Conservation (phyloP, 2,888 invertebrate species). For the Drosophila atripex region DNA sequence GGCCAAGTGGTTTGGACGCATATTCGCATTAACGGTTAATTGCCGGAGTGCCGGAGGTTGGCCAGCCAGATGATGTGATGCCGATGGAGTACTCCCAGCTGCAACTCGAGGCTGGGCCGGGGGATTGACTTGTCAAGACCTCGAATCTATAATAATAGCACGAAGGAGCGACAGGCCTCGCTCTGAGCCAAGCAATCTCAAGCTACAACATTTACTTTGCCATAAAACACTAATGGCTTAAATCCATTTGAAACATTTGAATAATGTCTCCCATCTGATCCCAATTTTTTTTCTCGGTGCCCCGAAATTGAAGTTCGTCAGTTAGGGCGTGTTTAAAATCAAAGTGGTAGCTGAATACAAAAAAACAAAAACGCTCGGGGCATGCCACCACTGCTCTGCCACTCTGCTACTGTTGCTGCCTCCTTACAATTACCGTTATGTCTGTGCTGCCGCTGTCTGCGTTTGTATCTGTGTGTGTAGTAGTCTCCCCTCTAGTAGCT, state of each 20-base stretch:
- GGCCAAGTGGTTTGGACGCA: conserved; percentile 20
- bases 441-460: conserved; percentile 26
- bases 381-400: conserved; percentile 8
- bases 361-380: conserved; percentile 16
- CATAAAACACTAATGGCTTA: no score
- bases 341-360: conserved; percentile 25
- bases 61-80: background rate
- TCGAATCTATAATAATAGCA: conserved; percentile 19
- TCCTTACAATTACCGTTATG: conserved; percentile 62
- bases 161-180: background rate
- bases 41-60: conserved; percentile 52
- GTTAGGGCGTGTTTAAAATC: conserved; percentile 30
- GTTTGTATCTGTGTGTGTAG: conserved; percentile 27
- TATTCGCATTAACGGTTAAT: conserved; percentile 38
- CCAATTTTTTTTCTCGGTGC: conserved; percentile 9
- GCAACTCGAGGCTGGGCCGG: conserved; percentile 33
- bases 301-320: conserved; percentile 19
- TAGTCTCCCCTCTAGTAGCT: conserved; percentile 47
- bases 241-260: no score
- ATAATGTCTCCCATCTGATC: background rate
- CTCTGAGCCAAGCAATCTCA: no score
- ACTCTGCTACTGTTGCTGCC: background rate
- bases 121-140: conserved; percentile 39
- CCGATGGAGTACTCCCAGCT: conserved; percentile 15
- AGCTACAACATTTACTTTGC: no score